Evolutionary conservation across 2,888 invertebrate genomes (phyloP).

Genomic region (Entomobrya proxima): DNA sequence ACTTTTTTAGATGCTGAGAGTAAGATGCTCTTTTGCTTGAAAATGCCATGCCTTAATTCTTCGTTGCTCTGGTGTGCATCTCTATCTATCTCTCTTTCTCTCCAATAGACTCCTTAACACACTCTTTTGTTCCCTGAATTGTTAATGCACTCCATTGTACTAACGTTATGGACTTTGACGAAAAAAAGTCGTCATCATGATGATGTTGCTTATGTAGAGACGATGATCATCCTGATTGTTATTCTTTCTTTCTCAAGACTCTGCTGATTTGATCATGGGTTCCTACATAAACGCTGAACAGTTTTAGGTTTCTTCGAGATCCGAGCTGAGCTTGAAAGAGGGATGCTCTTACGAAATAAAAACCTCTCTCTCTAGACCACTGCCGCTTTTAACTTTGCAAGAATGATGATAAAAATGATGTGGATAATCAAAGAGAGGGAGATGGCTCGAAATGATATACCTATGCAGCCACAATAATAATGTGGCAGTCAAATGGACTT

Average conservation of each 20-base stretch:
- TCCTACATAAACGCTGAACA: neutral
- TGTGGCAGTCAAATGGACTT: slow-evolving; percentile 25
- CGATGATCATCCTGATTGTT: slow-evolving; percentile 48
- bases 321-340: slow-evolving; percentile 10
- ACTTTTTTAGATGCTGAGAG: neutral
- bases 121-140: slow-evolving; percentile 40
- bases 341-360: slow-evolving; percentile 36
- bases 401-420: neutral
- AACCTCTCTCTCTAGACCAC: slow-evolving; percentile 9
- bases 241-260: neutral
- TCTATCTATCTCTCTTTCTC: neutral
- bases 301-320: neutral
- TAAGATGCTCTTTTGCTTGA: neutral
- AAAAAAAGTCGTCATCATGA: slow-evolving; percentile 36
- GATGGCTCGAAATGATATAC: neutral
- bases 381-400: neutral
- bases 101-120: slow-evolving; percentile 44
- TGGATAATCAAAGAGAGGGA: neutral
- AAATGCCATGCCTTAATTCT: slow-evolving; percentile 43
- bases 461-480: neutral
- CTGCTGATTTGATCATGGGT: slow-evolving; percentile 25
- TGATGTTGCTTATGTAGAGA: slow-evolving; percentile 38
- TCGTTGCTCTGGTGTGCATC: slow-evolving; percentile 43
- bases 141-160: slow-evolving; percentile 50
- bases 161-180: neutral